Conservation (phyloP, 1,140 invertebrate genomes). For the Bursaphelenchus mucronatus region DNA sequence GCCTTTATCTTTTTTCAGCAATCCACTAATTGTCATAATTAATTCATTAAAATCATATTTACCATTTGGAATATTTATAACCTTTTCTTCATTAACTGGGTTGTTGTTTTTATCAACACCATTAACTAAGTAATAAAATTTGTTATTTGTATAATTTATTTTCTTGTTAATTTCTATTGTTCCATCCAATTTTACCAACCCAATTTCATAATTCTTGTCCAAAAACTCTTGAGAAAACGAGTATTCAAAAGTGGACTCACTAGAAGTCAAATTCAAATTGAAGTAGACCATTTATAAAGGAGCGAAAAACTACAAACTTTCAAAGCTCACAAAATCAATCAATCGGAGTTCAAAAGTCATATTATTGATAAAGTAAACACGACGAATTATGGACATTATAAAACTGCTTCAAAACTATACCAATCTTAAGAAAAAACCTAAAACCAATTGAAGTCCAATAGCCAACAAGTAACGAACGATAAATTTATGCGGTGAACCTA, state of each 20-base stretch:
- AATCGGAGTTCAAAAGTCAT: too few relatives aligned
- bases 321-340: too few relatives aligned
- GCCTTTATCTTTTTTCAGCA: conserved; percentile 6
- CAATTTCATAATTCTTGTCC: conserved; percentile 30
- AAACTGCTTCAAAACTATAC: too few relatives aligned
- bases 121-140: conserved; percentile 15
- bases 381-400: too few relatives aligned
- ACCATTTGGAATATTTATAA: conserved; percentile 11
- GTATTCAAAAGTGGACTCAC: too few relatives aligned
- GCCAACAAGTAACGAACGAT: too few relatives aligned
- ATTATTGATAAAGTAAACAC: too few relatives aligned
- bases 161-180: conserved; percentile 21
- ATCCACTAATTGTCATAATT: conserved; percentile 7
- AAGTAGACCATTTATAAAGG: conserved; percentile 20
- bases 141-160: too few relatives aligned
- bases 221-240: conserved; percentile 24
- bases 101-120: conserved; percentile 25
- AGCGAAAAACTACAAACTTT: not conserved
- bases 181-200: conserved; percentile 29
- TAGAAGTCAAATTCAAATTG: conserved; percentile 18
- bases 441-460: too few relatives aligned
- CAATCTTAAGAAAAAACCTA: too few relatives aligned
- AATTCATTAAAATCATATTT: conserved; percentile 5
- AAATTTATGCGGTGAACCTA: too few relatives aligned
- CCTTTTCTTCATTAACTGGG: conserved; percentile 20